These are phyloP conservation scores for Lucilia sericata DNA, from an alignment of 1,140 invertebrate species.

Conservation along the genomic window DNA sequence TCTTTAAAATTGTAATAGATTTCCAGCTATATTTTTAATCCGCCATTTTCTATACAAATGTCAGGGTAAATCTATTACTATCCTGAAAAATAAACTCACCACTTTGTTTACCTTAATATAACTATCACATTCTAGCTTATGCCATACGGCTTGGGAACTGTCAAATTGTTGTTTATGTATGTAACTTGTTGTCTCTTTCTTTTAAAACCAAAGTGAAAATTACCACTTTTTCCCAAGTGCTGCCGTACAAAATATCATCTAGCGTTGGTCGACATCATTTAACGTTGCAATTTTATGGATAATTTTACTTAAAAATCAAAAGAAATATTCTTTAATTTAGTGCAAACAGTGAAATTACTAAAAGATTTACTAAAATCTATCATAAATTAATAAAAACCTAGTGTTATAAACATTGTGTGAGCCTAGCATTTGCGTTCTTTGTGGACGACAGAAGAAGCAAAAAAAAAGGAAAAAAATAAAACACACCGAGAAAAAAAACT, in stretches of 20 bases:
- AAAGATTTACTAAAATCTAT: not conserved
- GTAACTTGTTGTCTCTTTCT: not conserved
- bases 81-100: not conserved
- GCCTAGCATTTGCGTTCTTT: not conserved
- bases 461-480: not conserved
- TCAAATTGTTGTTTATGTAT: slow-evolving; percentile 41
- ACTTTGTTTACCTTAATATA: not conserved
- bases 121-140: slow-evolving; percentile 3
- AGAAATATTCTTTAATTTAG: not conserved
- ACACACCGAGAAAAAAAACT: slow-evolving; percentile 26
- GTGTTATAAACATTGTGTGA: not conserved
- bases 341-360: not conserved
- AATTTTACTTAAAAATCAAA: slow-evolving; percentile 4
- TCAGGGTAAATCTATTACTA: not conserved
- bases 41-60: slow-evolving; percentile 46
- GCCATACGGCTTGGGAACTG: not conserved
- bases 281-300: slow-evolving; percentile 28
- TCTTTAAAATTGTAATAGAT: not conserved
- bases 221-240: slow-evolving; percentile 20
- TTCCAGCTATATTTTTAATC: not conserved
- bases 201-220: not conserved
- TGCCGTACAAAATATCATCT: slow-evolving; percentile 45
- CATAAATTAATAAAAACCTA: not conserved
- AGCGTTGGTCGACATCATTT: slow-evolving; percentile 45
- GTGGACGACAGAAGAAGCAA: not conserved